Percentiles rank a stretch among this genome's conserved stretches.
Evolutionary conservation across 2,888 invertebrate species (phyloP).

Genomic region (Acanthopleura granulata): DNA sequence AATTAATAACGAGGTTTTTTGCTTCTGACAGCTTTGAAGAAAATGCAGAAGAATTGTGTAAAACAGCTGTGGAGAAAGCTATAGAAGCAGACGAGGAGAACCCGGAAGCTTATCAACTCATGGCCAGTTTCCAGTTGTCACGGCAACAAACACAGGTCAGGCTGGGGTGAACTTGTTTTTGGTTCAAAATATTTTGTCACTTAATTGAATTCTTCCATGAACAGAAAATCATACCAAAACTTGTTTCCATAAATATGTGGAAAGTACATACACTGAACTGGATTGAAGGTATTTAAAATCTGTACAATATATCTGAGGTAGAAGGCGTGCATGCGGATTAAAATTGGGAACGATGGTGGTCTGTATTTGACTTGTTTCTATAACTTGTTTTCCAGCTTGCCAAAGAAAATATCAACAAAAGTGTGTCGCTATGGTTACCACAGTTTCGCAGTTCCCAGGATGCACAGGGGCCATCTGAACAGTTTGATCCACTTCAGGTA

Average conservation of each 20-base stretch:
- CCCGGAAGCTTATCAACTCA: slow-evolving; percentile 69
- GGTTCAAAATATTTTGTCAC: too few species aligned
- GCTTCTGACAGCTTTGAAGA: slow-evolving; percentile 63
- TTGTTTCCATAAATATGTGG: too few species aligned
- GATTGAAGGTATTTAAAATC: too few species aligned
- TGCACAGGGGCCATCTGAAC: slow-evolving; percentile 31
- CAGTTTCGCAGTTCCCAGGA: slow-evolving; percentile 22
- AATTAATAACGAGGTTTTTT: neutral
- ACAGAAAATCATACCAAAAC: too few species aligned
- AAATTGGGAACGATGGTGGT: too few species aligned
- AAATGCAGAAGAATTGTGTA: slow-evolving; percentile 69
- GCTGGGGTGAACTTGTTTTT: too few species aligned
- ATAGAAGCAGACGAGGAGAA: slow-evolving; percentile 65
- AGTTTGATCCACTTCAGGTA: slow-evolving; percentile 58
- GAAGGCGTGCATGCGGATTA: too few species aligned
- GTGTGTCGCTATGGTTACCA: slow-evolving; percentile 70
- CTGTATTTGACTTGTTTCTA: too few species aligned
- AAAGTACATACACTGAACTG: too few species aligned
- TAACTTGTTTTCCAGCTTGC: slow-evolving; percentile 56
- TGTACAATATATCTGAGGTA: too few species aligned
- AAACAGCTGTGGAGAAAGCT: slow-evolving; percentile 64
- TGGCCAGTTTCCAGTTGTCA: slow-evolving; percentile 66
- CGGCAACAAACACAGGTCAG: slow-evolving; percentile 64
- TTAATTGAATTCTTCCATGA: too few species aligned
- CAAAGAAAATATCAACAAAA: slow-evolving; percentile 64